Conservation (phyloP, 1,140 invertebrate genomes). For the Lucilia cuprina region DNA sequence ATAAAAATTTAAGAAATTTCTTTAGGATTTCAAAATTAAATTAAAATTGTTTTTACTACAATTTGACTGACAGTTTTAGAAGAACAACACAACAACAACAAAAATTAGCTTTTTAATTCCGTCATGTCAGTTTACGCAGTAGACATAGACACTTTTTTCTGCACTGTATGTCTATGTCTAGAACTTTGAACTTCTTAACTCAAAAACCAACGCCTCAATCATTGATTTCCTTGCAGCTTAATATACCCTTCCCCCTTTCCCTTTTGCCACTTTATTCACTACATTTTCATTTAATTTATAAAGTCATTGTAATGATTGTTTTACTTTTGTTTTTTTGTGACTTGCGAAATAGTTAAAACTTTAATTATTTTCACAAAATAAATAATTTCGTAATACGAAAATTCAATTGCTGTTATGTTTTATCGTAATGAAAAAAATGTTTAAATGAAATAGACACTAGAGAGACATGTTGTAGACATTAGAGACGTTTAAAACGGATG, state of each 20-base stretch:
- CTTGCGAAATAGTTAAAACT: constrained; percentile 22
- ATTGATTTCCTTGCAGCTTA: neutral
- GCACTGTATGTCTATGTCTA: neutral
- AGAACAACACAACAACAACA: neutral
- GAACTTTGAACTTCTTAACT: neutral
- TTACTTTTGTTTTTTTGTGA: neutral
- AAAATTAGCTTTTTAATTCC: neutral
- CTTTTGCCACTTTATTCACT: neutral
- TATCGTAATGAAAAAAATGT: neutral
- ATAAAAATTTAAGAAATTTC: neutral
- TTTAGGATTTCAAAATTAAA: neutral
- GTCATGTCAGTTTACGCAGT: neutral
- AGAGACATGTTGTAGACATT: neutral
- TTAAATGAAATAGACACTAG: neutral
- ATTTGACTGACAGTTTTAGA: constrained; percentile 13
- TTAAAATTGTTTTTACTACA: neutral
- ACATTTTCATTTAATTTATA: neutral
- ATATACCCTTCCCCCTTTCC: too few relatives aligned
- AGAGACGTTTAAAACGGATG: constrained; percentile 11
- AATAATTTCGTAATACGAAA: constrained; percentile 25
- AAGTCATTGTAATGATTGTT: constrained; percentile 28
- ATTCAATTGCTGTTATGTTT: neutral
- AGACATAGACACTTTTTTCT: neutral
- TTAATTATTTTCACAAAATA: constrained; percentile 31
- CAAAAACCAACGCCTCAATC: neutral